Conservation (phyloP, 2,888 invertebrate genomes). For the Phytoseiulus persimilis region DNA sequence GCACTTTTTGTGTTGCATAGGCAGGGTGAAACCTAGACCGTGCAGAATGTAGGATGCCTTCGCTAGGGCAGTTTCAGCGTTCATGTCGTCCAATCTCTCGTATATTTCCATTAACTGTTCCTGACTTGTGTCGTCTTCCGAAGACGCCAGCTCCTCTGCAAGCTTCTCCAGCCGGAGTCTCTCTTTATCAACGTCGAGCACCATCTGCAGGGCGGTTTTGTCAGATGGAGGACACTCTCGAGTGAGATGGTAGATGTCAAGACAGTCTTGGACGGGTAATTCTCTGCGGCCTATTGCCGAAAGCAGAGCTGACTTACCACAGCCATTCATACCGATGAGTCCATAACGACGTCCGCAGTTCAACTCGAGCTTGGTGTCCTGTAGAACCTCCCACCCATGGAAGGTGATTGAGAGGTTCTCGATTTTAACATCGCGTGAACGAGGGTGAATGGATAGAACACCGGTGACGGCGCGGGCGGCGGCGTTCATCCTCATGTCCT, state of each 20-base stretch:
- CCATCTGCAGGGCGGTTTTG: conserved; percentile 86
- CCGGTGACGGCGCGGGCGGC: conserved; percentile 91
- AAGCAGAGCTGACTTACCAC: conserved; percentile 91
- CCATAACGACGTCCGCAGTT: conserved; percentile 96
- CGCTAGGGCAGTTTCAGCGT: conserved; percentile 87
- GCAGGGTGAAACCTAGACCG: conserved; percentile 81
- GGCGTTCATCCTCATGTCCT: conserved; percentile 82
- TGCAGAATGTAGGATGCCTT: conserved; percentile 88
- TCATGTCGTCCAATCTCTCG: conserved; percentile 90
- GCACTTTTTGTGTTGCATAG: conserved; percentile 60
- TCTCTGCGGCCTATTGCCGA: conserved; percentile 81
- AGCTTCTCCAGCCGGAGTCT: conserved; percentile 78
- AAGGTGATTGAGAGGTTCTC: conserved; percentile 93
- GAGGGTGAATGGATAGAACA: conserved; percentile 83
- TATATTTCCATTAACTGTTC: conserved; percentile 96
- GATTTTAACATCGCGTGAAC: conserved; percentile 91
- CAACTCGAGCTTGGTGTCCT: conserved; percentile 89
- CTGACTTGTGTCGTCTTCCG: conserved; percentile 76
- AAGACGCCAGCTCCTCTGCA: conserved; percentile 76
- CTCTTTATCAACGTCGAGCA: conserved; percentile 97
- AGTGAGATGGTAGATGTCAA: conserved; percentile 93
- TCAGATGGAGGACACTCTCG: conserved; percentile 97
- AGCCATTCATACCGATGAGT: conserved; percentile 91
- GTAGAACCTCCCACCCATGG: conserved; percentile 89
- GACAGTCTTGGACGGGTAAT: conserved; percentile 88